Percentiles rank a stretch among this genome's conserved stretches.
phyloP scores from a whole-genome alignment of 2,113 vertebrate species.

The Platysternon megacephalum region DNA sequence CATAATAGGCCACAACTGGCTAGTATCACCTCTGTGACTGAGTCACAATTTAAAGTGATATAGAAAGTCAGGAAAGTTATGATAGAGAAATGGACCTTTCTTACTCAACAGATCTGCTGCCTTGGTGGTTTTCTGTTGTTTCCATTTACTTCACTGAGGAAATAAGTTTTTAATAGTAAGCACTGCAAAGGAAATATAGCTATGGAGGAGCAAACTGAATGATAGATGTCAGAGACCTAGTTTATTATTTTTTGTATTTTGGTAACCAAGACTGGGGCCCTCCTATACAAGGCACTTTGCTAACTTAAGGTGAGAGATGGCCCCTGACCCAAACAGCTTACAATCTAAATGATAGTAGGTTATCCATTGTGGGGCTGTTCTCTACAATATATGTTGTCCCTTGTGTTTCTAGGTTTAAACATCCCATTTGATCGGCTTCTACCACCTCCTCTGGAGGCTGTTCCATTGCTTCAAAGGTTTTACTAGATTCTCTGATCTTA shows the following conservation, averaged over 20 bases:
- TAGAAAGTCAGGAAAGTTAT: neutral
- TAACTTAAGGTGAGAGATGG: neutral
- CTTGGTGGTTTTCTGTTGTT: fast-evolving
- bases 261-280: neutral
- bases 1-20: fast-evolving
- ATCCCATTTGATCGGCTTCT: neutral
- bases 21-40: neutral
- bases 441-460: neutral
- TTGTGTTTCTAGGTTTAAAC: neutral
- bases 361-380: neutral
- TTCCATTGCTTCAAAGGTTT: neutral
- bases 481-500: neutral
- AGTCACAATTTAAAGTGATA: neutral
- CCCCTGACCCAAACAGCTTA: neutral
- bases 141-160: neutral
- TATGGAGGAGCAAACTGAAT: neutral
- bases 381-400: neutral
- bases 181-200: neutral
- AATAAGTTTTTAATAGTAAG: neutral
- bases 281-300: neutral
- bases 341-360: neutral
- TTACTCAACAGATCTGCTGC: neutral
- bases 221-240: fast-evolving
- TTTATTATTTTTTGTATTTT: neutral
- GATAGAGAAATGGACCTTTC: neutral